phyloP scores from a whole-genome alignment of 2,113 vertebrate genomes.

The Actenoides hombroni region DNA sequence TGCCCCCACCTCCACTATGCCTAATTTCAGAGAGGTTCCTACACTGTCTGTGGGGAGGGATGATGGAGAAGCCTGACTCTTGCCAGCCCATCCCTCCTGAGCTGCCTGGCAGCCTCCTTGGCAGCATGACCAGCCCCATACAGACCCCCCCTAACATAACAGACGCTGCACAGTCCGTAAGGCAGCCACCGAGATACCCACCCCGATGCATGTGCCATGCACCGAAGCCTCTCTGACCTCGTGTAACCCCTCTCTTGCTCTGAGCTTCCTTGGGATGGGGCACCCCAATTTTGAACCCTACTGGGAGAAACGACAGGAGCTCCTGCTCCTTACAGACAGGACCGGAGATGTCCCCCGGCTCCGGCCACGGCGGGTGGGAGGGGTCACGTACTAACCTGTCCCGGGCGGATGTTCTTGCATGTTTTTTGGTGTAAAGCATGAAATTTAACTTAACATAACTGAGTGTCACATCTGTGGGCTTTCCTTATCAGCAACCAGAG shows the following conservation, averaged over 20 bases:
- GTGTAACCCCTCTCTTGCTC: slow-evolving; percentile 9
- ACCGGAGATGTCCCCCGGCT: neutral
- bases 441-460: slow-evolving; percentile 81
- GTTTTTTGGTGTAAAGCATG: slow-evolving; percentile 78
- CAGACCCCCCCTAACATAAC: accelerated
- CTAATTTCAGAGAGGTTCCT: neutral
- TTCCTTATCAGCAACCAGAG: slow-evolving; percentile 68
- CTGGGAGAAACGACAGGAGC: neutral
- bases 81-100: neutral
- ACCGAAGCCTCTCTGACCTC: neutral
- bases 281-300: neutral
- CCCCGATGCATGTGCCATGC: neutral
- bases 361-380: neutral
- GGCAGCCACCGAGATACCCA: neutral
- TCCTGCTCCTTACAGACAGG: neutral
- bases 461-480: slow-evolving; percentile 96
- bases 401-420: slow-evolving; percentile 66
- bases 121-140: neutral
- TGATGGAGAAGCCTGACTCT: neutral
- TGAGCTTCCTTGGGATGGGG: neutral
- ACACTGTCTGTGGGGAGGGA: accelerated
- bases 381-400: slow-evolving; percentile 47
- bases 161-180: neutral
- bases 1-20: neutral
- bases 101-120: neutral